These are phyloP conservation scores for Macquaria ambigua DNA, from an alignment of 2,113 vertebrate species.

Conservation along the genomic window DNA sequence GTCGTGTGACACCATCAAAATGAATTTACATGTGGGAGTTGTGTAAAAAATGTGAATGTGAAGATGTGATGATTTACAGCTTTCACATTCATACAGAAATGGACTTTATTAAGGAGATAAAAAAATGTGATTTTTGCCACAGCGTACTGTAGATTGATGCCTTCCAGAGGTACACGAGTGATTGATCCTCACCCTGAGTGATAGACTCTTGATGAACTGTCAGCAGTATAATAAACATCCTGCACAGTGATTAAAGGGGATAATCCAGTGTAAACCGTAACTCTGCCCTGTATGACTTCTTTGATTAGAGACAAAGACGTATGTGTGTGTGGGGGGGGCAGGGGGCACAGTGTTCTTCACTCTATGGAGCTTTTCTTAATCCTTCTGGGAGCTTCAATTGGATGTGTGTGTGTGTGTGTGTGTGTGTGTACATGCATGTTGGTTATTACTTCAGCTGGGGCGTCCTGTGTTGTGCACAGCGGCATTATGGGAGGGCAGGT, in stretches of 20 bases:
- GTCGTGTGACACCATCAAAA: background rate
- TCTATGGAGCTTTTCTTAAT: conserved; percentile 75
- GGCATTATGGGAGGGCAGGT: conserved; percentile 59
- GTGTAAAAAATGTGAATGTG: background rate
- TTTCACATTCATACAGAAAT: background rate
- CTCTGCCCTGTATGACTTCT: conserved; percentile 32
- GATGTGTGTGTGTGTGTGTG: conserved; percentile 13
- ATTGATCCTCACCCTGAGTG: background rate
- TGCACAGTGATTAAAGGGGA: conserved; percentile 33
- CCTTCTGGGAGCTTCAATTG: conserved; percentile 58
- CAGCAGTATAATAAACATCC: conserved; percentile 9
- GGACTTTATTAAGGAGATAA: background rate
- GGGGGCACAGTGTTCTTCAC: conserved; percentile 26
- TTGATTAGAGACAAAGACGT: conserved; percentile 55
- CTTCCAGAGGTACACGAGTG: background rate
- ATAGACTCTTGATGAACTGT: background rate
- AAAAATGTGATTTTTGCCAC: background rate
- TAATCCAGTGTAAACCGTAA: conserved; percentile 52
- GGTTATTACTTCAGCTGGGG: conserved; percentile 51
- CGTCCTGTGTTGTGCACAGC: conserved; percentile 36
- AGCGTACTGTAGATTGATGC: background rate
- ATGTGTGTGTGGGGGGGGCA: conserved; percentile 11
- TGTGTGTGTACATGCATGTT: background rate
- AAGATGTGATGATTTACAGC: conserved; percentile 7
- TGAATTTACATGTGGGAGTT: background rate